A percentile compares a stretch with the other conserved stretches of the same genome.
Conservation (phyloP, 2,888 invertebrate genomes). For the Plemyria rubiginata region DNA sequence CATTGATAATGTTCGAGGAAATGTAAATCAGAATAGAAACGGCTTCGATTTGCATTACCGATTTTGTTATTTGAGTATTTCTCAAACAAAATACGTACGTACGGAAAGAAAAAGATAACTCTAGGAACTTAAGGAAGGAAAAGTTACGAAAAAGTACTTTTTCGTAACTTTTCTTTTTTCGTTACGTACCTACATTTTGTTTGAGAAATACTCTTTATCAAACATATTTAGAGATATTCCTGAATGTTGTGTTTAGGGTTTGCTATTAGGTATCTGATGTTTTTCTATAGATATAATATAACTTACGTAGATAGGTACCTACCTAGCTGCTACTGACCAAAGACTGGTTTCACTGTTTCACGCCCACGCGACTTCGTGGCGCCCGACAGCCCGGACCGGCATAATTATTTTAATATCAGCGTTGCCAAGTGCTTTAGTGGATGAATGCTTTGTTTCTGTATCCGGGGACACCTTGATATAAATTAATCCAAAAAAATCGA, state of each 20-base stretch:
- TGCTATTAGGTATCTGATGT: conserved; percentile 50
- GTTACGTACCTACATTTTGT: too few relatives aligned
- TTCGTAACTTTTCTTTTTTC: too few relatives aligned
- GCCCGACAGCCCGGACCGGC: conserved; percentile 70
- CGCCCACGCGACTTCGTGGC: conserved; percentile 82
- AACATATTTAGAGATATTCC: background rate
- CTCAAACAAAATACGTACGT: too few relatives aligned
- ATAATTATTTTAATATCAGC: conserved; percentile 66
- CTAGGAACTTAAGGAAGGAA: too few relatives aligned
- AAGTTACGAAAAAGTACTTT: too few relatives aligned
- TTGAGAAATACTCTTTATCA: too few relatives aligned
- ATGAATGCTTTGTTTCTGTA: conserved; percentile 34
- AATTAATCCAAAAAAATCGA: too few relatives aligned
- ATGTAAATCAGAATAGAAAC: too few relatives aligned
- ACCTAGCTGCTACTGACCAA: conserved; percentile 53
- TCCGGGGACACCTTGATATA: conserved; percentile 16
- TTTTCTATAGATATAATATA: conserved; percentile 41
- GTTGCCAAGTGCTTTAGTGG: conserved; percentile 55
- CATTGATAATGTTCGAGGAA: too few relatives aligned
- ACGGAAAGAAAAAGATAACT: too few relatives aligned
- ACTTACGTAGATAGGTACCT: background rate
- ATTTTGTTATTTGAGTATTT: too few relatives aligned
- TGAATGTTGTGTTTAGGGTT: background rate
- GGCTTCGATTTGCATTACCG: too few relatives aligned
- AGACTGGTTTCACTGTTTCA: conserved; percentile 83